A percentile compares a stretch with the other conserved stretches of the same genome.
Evolutionary conservation across 2,113 vertebrate species (phyloP).

Genomic region (Gymnogyps californianus): DNA sequence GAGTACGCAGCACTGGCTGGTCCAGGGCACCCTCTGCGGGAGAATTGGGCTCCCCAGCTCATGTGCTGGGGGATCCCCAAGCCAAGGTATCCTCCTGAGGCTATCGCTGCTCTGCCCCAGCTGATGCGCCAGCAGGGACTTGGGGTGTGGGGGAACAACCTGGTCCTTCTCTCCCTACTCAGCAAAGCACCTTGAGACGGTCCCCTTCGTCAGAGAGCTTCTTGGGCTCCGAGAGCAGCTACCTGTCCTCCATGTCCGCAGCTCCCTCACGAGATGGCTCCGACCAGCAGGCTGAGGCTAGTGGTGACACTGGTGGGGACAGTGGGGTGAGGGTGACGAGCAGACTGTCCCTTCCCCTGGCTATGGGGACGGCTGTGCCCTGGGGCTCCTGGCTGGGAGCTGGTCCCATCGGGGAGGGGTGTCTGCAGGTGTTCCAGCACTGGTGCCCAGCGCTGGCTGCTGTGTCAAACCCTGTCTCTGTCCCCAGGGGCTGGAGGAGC

Average conservation of each 20-base stretch:
- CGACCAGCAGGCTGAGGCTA: background rate
- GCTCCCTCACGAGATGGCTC: background rate
- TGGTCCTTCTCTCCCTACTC: background rate
- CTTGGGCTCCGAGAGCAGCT: constrained; percentile 1
- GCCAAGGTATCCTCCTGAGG: background rate
- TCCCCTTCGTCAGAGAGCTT: constrained; percentile 72
- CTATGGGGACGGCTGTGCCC: background rate
- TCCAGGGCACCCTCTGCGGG: background rate
- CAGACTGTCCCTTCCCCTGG: background rate
- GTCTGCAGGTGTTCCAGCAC: no score
- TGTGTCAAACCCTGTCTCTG: background rate
- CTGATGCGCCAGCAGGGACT: rapidly evolving
- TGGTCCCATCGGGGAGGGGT: rapidly evolving
- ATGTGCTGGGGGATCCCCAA: no score
- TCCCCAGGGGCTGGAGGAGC: background rate
- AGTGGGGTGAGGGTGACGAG: background rate
- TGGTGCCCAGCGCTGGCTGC: background rate
- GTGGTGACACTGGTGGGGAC: background rate
- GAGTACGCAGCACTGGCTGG: no score
- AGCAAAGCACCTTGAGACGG: constrained; percentile 65
- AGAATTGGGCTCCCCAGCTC: background rate
- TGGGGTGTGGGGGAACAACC: no score
- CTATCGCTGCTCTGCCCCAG: background rate
- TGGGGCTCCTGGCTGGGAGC: no score
- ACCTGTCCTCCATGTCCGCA: background rate